A percentile compares a stretch with the other conserved stretches of the same genome.
phyloP scores from a whole-genome alignment of 2,888 invertebrate species.

The Chesias legatella region DNA sequence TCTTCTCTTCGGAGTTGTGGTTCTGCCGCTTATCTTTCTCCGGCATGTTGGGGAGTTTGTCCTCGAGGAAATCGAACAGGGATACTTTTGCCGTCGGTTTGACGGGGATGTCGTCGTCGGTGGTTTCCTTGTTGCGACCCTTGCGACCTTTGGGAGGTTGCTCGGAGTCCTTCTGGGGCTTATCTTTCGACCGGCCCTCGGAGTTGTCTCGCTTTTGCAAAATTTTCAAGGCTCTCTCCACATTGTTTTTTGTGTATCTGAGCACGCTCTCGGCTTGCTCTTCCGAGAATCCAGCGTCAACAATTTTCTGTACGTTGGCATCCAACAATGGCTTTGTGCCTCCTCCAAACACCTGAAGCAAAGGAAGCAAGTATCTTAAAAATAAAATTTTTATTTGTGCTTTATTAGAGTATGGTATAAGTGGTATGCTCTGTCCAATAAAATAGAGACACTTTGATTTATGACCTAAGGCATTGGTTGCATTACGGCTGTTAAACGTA shows the following conservation, averaged over 20 bases:
- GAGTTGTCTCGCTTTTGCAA: conserved; percentile 81
- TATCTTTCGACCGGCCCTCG: conserved; percentile 67
- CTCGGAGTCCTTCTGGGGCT: conserved; percentile 52
- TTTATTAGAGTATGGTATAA: too few species aligned
- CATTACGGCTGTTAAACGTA: too few species aligned
- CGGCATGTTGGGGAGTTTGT: conserved; percentile 84
- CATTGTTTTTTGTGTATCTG: conserved; percentile 85
- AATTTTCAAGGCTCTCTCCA: conserved; percentile 85
- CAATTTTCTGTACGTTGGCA: conserved; percentile 88
- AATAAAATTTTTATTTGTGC: too few species aligned
- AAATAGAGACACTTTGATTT: too few species aligned
- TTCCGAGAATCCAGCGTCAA: conserved; percentile 88
- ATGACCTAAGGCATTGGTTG: too few species aligned
- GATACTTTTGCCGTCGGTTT: conserved; percentile 91
- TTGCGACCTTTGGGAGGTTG: conserved; percentile 65
- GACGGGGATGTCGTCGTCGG: conserved; percentile 79
- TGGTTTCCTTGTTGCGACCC: conserved; percentile 68
- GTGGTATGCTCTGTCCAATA: too few species aligned
- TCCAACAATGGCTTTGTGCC: conserved; percentile 85
- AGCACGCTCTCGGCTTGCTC: conserved; percentile 89
- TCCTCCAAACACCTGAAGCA: conserved; percentile 80
- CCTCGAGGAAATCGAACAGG: conserved; percentile 90
- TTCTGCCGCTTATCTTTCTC: conserved; percentile 57
- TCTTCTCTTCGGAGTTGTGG: conserved; percentile 51
- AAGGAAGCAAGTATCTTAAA: not conserved